Conservation (phyloP, 2,888 invertebrate genomes). For the Drosophila kanekoi region DNA sequence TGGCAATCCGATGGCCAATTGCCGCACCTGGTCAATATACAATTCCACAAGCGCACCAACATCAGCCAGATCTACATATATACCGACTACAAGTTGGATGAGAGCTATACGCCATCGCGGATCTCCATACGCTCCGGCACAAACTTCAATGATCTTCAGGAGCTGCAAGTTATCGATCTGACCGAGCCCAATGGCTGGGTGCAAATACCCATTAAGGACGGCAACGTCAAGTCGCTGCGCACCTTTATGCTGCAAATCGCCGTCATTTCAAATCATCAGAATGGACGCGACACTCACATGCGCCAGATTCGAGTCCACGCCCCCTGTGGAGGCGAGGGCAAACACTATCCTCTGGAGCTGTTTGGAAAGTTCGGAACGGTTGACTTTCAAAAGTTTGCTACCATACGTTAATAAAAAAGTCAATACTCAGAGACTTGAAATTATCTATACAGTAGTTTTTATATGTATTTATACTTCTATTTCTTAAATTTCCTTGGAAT, state of each 20-base stretch:
- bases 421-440: not conserved
- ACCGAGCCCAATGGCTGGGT: constrained; percentile 99
- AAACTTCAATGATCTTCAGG: constrained; percentile 98
- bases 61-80: constrained; percentile 98
- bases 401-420: constrained; percentile 88
- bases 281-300: constrained; percentile 99
- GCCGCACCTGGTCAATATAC: constrained; percentile 98
- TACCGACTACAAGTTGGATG: constrained; percentile 98
- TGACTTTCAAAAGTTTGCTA: constrained; percentile 92
- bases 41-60: constrained; percentile 97
- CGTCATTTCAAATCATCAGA: constrained; percentile 99
- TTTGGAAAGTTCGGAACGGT: constrained; percentile 93
- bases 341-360: constrained; percentile 87
- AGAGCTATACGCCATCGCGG: constrained; percentile 98
- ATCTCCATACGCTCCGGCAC: constrained; percentile 97
- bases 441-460: not conserved
- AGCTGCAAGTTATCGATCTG: constrained; percentile 96
- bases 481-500: constrained; percentile 13
- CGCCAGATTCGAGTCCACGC: constrained; percentile 98
- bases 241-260: constrained; percentile 99
- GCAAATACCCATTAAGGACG: constrained; percentile 95
- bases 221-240: constrained; percentile 93
- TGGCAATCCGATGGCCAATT: constrained; percentile 99
- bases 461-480: constrained; percentile 8
- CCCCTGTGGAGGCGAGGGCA: constrained; percentile 87